A percentile compares a stretch with the other conserved stretches of the same genome.
Conservation (phyloP, 1,140 invertebrate genomes). For the Drosophila tsacasi region DNA sequence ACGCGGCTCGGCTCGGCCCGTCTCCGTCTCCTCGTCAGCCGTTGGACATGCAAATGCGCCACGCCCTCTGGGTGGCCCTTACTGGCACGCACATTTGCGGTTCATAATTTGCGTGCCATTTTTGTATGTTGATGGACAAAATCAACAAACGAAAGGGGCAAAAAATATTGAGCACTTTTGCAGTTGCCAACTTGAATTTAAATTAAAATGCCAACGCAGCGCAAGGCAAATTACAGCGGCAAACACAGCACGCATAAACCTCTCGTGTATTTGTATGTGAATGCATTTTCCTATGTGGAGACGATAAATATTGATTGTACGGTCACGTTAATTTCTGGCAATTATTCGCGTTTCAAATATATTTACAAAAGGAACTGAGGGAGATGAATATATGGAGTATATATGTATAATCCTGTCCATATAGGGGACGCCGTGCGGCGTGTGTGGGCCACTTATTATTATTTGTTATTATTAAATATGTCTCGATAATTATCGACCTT, state of each 20-base stretch:
- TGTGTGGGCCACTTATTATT: constrained; percentile 60
- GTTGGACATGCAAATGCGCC: constrained; percentile 51
- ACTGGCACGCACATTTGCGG: constrained; percentile 76
- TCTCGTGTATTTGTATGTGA: constrained; percentile 25
- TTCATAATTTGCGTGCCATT: constrained; percentile 80
- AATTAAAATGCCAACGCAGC: constrained; percentile 75
- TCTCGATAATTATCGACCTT: constrained; percentile 71
- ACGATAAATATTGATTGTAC: constrained; percentile 78
- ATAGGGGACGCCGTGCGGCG: constrained; percentile 25
- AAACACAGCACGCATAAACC: constrained; percentile 38
- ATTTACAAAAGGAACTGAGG: constrained; percentile 21
- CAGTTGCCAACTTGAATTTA: constrained; percentile 77
- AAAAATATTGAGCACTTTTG: constrained; percentile 47
- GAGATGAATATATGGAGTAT: constrained; percentile 27
- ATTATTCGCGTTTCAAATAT: constrained; percentile 69
- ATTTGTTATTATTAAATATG: constrained; percentile 79
- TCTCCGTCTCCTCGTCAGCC: constrained; percentile 40
- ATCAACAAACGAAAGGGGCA: constrained; percentile 62
- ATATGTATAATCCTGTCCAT: not conserved
- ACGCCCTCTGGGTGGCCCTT: constrained; percentile 13
- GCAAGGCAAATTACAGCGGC: constrained; percentile 62
- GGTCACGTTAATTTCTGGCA: constrained; percentile 77
- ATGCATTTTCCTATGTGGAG: constrained; percentile 52
- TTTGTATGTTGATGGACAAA: constrained; percentile 83
- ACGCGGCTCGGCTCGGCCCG: not conserved